Evolutionary conservation across 2,113 vertebrate species (phyloP).

Genomic region (Myiagra hebetior): DNA sequence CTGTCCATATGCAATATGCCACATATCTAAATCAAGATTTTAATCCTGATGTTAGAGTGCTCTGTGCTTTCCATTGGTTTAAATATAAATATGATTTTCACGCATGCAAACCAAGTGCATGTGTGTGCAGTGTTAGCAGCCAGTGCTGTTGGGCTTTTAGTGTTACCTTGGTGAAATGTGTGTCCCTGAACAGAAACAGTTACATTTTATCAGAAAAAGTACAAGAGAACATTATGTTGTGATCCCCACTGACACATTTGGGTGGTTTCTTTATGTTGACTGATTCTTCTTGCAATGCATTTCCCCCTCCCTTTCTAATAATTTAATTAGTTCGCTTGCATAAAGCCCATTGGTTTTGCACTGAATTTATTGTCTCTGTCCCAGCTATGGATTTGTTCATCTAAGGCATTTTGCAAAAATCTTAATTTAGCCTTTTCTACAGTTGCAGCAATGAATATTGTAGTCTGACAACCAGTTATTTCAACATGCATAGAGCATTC

Average conservation of each 20-base stretch:
- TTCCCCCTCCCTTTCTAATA: not conserved
- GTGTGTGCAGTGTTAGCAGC: not conserved
- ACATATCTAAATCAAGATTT: not conserved
- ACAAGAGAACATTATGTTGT: not conserved
- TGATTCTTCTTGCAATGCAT: not conserved
- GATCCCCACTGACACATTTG: not conserved
- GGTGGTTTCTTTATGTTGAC: not conserved
- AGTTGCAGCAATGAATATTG: not conserved
- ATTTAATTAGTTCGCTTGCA: not conserved
- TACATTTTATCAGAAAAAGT: not conserved
- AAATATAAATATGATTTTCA: not conserved
- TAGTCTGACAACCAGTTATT: constrained; percentile 54
- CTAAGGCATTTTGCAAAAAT: not conserved
- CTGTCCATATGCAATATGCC: not conserved
- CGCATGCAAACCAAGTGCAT: not conserved
- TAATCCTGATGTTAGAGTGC: not conserved
- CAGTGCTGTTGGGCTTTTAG: not conserved
- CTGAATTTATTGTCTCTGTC: not conserved
- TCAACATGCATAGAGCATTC: constrained; percentile 2
- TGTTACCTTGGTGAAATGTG: not conserved
- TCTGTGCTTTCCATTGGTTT: not conserved
- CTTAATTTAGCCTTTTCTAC: constrained; percentile 50
- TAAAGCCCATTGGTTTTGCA: not conserved
- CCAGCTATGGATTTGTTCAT: not conserved
- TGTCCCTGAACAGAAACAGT: not conserved